These are phyloP conservation scores for Porites evermanni DNA, from an alignment of 92 coral and sea anemone species.

Conservation along the genomic window DNA sequence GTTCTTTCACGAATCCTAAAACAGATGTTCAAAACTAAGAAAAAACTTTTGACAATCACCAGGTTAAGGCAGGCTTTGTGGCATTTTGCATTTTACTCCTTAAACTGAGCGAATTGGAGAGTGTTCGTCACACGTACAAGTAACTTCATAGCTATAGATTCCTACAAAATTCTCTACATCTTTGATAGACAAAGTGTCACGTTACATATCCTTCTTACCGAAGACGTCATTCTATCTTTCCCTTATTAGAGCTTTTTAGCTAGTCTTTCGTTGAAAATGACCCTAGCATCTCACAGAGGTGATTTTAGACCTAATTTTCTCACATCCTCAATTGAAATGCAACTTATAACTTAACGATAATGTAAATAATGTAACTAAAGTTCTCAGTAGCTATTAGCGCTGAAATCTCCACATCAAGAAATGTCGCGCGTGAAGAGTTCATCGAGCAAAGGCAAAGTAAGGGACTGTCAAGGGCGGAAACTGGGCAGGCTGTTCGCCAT, in stretches of 20 bases:
- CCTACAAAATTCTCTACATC: background rate
- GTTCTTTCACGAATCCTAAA: background rate
- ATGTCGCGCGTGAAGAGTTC: background rate
- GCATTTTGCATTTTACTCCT: background rate
- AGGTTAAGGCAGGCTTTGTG: background rate
- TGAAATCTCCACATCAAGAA: background rate
- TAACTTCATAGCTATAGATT: no score
- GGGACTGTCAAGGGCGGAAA: conserved; percentile 53
- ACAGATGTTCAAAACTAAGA: background rate
- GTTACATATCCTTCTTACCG: background rate
- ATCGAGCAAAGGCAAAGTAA: conserved; percentile 46
- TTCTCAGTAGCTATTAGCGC: background rate
- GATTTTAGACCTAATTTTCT: background rate
- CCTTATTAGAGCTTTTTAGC: background rate
- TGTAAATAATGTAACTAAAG: background rate
- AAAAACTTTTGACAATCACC: background rate
- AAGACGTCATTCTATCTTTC: background rate
- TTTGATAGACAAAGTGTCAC: background rate
- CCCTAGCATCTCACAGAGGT: no score
- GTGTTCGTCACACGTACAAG: no score
- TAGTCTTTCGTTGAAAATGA: no score
- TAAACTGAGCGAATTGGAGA: no score
- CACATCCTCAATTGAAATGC: conserved; percentile 16
- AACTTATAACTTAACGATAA: background rate
- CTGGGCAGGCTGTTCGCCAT: background rate